Conservation (phyloP, 2,888 invertebrate genomes). For the Apeira syringaria region DNA sequence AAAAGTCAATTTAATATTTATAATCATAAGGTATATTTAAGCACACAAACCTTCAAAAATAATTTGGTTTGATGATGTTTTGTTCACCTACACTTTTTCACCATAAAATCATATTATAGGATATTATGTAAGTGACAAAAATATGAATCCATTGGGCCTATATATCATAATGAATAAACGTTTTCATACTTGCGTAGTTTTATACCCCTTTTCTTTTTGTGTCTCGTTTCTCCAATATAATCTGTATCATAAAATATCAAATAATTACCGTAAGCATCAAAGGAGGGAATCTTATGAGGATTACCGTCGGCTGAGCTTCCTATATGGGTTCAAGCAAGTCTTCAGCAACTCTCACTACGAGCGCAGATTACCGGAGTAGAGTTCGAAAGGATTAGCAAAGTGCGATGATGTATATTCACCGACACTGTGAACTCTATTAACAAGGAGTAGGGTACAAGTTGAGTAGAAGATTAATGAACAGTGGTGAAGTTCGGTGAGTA, state of each 20-base stretch:
- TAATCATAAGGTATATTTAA: no score
- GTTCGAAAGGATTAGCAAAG: conserved; percentile 52
- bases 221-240: conserved; percentile 17
- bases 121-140: no score
- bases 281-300: conserved; percentile 57
- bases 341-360: conserved; percentile 51
- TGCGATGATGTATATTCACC: conserved; percentile 35
- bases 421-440: conserved; percentile 30
- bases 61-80: no score
- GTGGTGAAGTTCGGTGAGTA: conserved; percentile 22
- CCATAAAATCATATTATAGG: no score
- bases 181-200: no score
- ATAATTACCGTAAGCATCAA: conserved; percentile 54
- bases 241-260: conserved; percentile 34
- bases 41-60: no score
- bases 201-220: no score
- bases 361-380: conserved; percentile 60
- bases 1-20: no score
- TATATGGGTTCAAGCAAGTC: conserved; percentile 55
- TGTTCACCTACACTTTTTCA: no score
- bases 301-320: conserved; percentile 45
- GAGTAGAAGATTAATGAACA: conserved; percentile 19
- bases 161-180: no score
- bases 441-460: conserved; percentile 23
- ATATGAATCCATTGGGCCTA: no score